These are phyloP conservation scores for Glossophaga mutica DNA, from an alignment of 2,797 vertebrate genomes.

Conservation along the genomic window DNA sequence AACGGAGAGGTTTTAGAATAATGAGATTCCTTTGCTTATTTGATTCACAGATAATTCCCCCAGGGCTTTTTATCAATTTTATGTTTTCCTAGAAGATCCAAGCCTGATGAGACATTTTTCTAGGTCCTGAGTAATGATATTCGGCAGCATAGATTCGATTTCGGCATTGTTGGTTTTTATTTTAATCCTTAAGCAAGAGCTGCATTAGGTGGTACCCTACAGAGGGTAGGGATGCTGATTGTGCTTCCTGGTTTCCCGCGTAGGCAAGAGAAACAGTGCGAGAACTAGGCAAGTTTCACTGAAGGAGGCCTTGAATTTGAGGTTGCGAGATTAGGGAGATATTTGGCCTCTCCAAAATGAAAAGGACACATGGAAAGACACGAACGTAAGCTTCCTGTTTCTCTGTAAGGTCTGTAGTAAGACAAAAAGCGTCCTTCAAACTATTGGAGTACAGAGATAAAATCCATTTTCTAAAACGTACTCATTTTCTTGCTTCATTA, in stretches of 20 bases:
- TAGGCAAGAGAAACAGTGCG: background rate
- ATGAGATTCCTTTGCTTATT: background rate
- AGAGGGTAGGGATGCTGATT: background rate
- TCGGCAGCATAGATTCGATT: background rate
- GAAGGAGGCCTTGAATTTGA: background rate
- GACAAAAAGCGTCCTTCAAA: background rate
- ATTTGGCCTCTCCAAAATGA: background rate
- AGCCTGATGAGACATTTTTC: background rate
- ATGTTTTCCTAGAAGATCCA: background rate
- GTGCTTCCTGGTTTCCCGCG: background rate
- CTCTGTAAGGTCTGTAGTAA: background rate
- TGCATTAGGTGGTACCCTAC: background rate
- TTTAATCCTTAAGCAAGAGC: background rate
- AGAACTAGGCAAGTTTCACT: background rate
- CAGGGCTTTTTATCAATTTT: background rate
- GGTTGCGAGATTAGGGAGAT: background rate
- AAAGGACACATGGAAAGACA: background rate
- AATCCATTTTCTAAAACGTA: background rate
- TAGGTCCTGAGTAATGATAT: background rate
- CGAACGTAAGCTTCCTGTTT: background rate
- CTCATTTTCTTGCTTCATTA: background rate
- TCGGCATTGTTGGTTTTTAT: background rate
- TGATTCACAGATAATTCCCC: background rate
- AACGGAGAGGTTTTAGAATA: background rate
- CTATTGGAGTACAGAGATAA: background rate